Evolutionary conservation across 64 coral and sea anemone species (phyloP), one percentile per base, ranked within the genome.

Genomic region (Actinia tenebrosa): DNA sequence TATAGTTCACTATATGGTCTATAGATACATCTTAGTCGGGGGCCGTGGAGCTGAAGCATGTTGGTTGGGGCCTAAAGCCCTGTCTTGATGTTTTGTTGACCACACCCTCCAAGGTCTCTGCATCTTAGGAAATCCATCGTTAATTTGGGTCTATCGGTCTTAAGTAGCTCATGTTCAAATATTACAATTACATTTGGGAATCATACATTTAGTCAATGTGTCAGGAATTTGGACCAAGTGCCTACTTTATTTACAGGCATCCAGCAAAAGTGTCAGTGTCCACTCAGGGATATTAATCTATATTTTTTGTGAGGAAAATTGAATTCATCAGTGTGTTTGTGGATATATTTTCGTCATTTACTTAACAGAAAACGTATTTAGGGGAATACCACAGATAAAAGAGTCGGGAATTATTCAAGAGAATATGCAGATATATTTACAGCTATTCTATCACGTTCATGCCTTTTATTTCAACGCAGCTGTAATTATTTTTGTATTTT

Each of bases 381-480:
- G 63, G 63, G 19, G 15, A 66, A 66, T 66, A 66, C 20, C 30
- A 66, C 20, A 66, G 20, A 66, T 9, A 66, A 66, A 66, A 20
- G n/a, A 66, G 63, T 66, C 63, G 7, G 63, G 63, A 25, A 66
- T 66, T 22, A 58, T 58, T 66, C n/a, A 23, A 66, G 6, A 66
- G n/a, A 66, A n/a, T 66, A 66, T 66, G 23, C 63, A 66, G 63
- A 66, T 66, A 25, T 66, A 66, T n/a, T 66, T 66, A 66, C 63
- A 66, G 63, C 22, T 66, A 66, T 66, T 66, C 19, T n/a, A 10
- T 8, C n/a, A 66, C 15, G 60, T 61, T 61, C 60, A 61, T 16
- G 18, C 16, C 60, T 61, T 61, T 66, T 23, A 23, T 66, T 66
- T 66, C 63, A 23, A 1, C 7, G 10, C 63, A 23, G 63, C 63